Conservation (phyloP, 2,797 vertebrate genomes). For the Microctenopoma lineatum region DNA sequence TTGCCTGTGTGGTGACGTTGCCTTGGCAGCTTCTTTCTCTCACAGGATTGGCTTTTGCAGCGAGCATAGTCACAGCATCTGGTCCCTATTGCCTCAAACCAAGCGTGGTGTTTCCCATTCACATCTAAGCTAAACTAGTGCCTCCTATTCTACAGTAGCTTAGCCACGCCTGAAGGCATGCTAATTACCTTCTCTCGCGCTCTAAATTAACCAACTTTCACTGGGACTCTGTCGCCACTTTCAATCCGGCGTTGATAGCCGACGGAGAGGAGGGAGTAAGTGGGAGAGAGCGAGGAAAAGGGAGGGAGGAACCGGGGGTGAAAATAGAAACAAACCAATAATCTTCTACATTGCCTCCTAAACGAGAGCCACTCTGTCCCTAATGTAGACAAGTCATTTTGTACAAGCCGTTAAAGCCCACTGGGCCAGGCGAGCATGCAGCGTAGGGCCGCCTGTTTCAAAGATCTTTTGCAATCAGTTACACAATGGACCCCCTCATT, state of each 20-base stretch:
- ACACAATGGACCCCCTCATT: conserved; percentile 94
- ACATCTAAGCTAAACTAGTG: conserved; percentile 61
- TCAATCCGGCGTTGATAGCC: conserved; percentile 85
- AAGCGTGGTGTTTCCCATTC: conserved; percentile 63
- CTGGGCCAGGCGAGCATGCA: conserved; percentile 81
- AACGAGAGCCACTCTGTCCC: conserved; percentile 85
- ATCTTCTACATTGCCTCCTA: conserved; percentile 89
- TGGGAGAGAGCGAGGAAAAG: conserved; percentile 40
- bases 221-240: conserved; percentile 92
- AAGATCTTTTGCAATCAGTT: conserved; percentile 92
- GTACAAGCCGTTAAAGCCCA: conserved; percentile 83
- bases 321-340: conserved; percentile 93
- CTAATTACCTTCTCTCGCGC: conserved; percentile 95
- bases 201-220: conserved; percentile 98
- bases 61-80: conserved; percentile 63
- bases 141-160: conserved; percentile 69
- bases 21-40: conserved; percentile 46
- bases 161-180: conserved; percentile 91
- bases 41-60: conserved; percentile 87
- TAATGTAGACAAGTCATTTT: conserved; percentile 86
- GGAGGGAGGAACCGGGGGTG: conserved; percentile 68
- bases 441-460: conserved; percentile 84
- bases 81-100: conserved; percentile 62
- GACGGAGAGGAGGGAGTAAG: conserved; percentile 65
- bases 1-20: conserved; percentile 82